Evolutionary conservation across 2,888 invertebrate genomes (phyloP), one percentile per base, ranked within the genome.

Genomic region (Drosophila barbarae): DNA sequence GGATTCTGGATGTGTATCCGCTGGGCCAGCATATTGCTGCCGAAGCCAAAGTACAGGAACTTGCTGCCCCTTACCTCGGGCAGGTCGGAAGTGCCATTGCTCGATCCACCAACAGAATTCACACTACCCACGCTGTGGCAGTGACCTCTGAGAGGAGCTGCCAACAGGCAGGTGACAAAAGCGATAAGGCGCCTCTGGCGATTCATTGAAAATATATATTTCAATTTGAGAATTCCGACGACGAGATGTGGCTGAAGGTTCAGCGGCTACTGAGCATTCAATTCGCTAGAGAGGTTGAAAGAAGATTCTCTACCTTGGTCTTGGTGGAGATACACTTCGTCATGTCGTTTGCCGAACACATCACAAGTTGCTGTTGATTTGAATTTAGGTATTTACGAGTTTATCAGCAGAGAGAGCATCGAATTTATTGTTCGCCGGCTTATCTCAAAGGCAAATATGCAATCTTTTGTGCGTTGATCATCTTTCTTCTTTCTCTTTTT

Each of bases 31-130:
- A 97, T 91, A 90, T 98, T 98, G 87, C 97, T 97, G 2, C 97
- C 97, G 87, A 94, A 98, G 0, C 95, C 96, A 89, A 96, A 98
- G 88, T 98, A 98, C 36, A 94, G 89, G 87, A 96, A 96, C 28
- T 61, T 81, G 1, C 56, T 26, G 12, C 69, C 75, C 32, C 70
- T 63, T 2, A 69, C 64, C 50, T 77, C 83, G 5, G 70, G 69
- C 41, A 78, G 47, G 13, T 39, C 10, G 42, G 23, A n/a, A 13
- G 13, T 53, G 34, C 7, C 12, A 42, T 57, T 71, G 7, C 13
- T 21, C 1, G 18, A 15, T 8, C 9, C 36, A 1, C 15, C n/a
- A 21, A 23, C 13, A 13, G 30, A 39, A 9, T 13, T 30, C 21
- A 10, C 10, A 21, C 13, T 28, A 2, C 41, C 41, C 13, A 42